Percentiles rank a stretch among this genome's conserved stretches.
These are phyloP conservation scores for Bombyx mandarina DNA, from an alignment of 1,140 invertebrate species.

Conservation along the genomic window DNA sequence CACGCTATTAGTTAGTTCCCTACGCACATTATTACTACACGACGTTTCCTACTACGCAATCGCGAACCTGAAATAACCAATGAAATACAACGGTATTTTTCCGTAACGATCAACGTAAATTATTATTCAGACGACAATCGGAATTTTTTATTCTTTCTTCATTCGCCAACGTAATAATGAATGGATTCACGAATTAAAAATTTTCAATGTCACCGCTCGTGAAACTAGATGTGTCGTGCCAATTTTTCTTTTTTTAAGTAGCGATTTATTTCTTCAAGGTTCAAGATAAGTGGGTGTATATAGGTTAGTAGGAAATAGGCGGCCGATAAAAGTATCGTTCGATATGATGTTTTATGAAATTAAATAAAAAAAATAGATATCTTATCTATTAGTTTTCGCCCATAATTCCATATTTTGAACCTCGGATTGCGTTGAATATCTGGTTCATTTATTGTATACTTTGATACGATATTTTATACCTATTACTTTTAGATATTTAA, in stretches of 20 bases:
- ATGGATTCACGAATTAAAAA: slow-evolving; percentile 26
- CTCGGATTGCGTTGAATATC: too few species aligned
- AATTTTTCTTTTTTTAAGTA: slow-evolving; percentile 14
- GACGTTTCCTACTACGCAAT: too few species aligned
- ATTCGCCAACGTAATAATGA: slow-evolving; percentile 20
- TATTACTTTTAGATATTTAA: too few species aligned
- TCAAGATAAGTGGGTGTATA: slow-evolving; percentile 17
- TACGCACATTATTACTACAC: too few species aligned
- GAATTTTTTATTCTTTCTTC: slow-evolving; percentile 10
- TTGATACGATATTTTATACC: too few species aligned
- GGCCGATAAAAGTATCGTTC: neutral
- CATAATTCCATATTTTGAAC: too few species aligned
- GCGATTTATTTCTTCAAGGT: slow-evolving; percentile 17
- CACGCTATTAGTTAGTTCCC: too few species aligned
- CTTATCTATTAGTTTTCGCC: too few species aligned
- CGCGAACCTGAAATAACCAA: slow-evolving; percentile 7
- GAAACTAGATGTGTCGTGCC: slow-evolving; percentile 18
- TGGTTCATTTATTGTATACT: too few species aligned
- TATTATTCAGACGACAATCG: slow-evolving; percentile 13
- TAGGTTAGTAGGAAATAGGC: slow-evolving; percentile 17
- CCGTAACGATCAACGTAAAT: slow-evolving; percentile 9
- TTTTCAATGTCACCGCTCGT: slow-evolving; percentile 17
- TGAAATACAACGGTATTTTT: slow-evolving; percentile 13
- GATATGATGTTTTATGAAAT: neutral
- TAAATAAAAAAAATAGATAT: neutral